Base-by-base conservation (phyloP, 2,888 invertebrate species). In the Andrena camellia region DNA sequence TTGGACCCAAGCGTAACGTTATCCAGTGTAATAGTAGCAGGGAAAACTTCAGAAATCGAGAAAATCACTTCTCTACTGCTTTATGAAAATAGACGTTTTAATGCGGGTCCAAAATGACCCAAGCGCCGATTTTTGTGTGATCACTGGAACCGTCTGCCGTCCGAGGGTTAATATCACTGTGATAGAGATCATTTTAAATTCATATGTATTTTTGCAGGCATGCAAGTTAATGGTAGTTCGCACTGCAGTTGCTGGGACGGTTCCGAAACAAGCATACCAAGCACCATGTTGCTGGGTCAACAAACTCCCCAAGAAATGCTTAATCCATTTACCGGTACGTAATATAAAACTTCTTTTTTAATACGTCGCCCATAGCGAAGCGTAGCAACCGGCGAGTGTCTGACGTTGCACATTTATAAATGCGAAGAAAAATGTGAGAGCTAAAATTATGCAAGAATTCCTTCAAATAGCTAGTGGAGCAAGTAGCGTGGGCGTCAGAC, bases 301-400 rank as follows among this genome's bases (percentile, higher is more conserved):
- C 94, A 94, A 90, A 93, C 91, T 82, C 92, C 93, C 50, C 94
- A 94, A 85, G 94, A 94, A 86, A 91, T 93, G 86, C 90, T 93
- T 82, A 92, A 90, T 87, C 92, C 93, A 70, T 93, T 94, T 73
- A 91, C 92, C 77, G 94, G 94, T 94, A 78, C 72, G 89, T 87
- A 78, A 73, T 54, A 59, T 0, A 66, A 75, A 72, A 72, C 52
- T 76, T 8, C 10, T n/a, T 64, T 54, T 48, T 67, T 20, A 26
- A 20, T 3, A 33, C 26, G 2, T 64, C 17, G 35, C 4, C 4
- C n/a, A n/a, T 29, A 20, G 2, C 54, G 8, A 64, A 54, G 8
- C 57, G n/a, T 23, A 2, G 42, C 48, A 17, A 68, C 10, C 52
- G 54, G 54, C 62, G 29, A 29, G 13, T 13, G 6, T 23, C 59